These are phyloP conservation scores for Percina caprodes DNA, from an alignment of 2,113 vertebrate species.

Conservation along the genomic window DNA sequence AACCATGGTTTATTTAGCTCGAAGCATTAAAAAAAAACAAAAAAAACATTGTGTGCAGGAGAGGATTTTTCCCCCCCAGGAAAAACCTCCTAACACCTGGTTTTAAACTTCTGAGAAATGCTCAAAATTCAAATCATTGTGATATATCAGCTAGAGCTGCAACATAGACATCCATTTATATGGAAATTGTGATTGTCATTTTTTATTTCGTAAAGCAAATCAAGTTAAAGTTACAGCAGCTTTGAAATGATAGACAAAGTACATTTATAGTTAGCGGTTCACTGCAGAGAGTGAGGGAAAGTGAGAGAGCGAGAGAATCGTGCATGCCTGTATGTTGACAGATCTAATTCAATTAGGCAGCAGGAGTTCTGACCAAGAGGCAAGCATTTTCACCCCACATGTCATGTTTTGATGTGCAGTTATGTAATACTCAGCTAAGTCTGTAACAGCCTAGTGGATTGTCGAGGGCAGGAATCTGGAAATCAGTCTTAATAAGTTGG, in stretches of 20 bases:
- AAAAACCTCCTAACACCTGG: background rate
- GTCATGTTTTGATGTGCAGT: constrained; percentile 18
- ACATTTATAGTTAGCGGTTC: background rate
- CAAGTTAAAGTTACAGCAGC: background rate
- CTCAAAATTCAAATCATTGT: background rate
- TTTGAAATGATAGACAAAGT: background rate
- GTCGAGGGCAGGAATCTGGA: background rate
- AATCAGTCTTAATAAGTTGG: constrained; percentile 13
- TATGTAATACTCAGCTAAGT: constrained; percentile 20
- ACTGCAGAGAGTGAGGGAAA: background rate
- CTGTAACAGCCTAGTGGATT: background rate
- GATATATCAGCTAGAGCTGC: background rate
- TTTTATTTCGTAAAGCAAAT: background rate
- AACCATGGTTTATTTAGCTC: background rate
- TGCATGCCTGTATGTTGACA: constrained; percentile 20
- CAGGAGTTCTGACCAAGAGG: constrained; percentile 20
- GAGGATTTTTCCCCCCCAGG: background rate
- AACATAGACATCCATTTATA: background rate
- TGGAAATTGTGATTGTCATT: background rate
- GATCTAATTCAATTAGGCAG: constrained; percentile 48
- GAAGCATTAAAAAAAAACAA: background rate
- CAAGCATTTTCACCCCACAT: background rate
- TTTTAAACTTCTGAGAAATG: constrained; percentile 4
- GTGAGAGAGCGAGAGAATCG: constrained; percentile 4
- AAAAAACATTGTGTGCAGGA: background rate